Percentiles rank a stretch among this genome's conserved stretches.
Evolutionary conservation across 1,140 invertebrate genomes (phyloP).

Genomic region (Heterodera carotae): DNA sequence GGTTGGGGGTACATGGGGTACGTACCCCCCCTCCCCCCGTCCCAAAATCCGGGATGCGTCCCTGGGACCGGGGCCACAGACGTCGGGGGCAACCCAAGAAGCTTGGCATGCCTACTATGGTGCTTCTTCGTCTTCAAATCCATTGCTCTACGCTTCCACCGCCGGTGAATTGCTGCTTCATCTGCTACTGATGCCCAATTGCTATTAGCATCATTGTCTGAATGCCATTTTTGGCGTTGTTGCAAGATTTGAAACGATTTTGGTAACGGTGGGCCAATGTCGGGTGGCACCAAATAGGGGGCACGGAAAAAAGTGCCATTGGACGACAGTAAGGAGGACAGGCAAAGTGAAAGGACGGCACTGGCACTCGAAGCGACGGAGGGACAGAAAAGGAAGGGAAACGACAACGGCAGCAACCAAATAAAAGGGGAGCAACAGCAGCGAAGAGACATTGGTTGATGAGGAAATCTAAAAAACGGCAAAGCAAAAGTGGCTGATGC

Average conservation of each 20-base stretch:
- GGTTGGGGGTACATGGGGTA: too few species aligned
- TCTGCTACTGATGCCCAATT: not conserved
- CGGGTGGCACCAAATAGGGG: not conserved
- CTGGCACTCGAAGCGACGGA: not conserved
- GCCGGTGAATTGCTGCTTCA: not conserved
- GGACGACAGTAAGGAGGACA: not conserved
- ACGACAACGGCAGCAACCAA: not conserved
- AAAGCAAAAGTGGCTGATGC: not conserved
- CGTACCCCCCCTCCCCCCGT: too few species aligned
- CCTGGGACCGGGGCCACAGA: too few species aligned
- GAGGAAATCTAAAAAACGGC: not conserved
- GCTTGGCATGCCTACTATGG: not conserved
- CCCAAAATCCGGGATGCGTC: too few species aligned
- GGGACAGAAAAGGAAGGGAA: not conserved
- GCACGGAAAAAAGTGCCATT: not conserved
- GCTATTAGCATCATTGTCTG: too few species aligned
- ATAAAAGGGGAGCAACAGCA: not conserved
- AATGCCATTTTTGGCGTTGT: too few species aligned
- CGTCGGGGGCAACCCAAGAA: too few species aligned
- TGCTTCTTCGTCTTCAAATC: conserved; percentile 15
- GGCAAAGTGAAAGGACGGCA: not conserved
- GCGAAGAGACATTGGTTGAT: not conserved
- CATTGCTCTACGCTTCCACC: conserved; percentile 20
- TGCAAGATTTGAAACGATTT: not conserved
- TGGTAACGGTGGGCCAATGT: not conserved